Base-by-base conservation (phyloP, 2,797 vertebrate genomes). In the Cossypha heuglini region DNA sequence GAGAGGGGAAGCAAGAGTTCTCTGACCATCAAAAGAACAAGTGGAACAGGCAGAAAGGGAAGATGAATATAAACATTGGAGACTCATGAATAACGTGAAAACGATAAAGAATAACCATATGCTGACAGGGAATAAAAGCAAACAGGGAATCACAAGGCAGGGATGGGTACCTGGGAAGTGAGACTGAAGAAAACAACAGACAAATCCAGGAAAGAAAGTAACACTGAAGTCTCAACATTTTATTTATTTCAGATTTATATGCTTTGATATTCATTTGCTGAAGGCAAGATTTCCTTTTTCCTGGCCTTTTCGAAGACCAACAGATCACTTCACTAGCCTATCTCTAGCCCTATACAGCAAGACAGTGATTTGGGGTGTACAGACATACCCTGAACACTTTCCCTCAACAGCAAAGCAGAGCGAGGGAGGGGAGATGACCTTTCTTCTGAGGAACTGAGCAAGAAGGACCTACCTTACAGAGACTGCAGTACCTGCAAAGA, bases 241-340 rank as follows among this genome's bases (percentile, higher is more conserved):
- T 86, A 86, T 92, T 96, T 95, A 79, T 86, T 96, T 88, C 68
- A 83, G 72, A 94, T 95, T 74, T 91, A 87, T 62, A 16, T 7
- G 3, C 48, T 94, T 96, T 81, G 74, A 43, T 80, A 87, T 80
- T 86, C 54, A 91, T 88, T 72, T 51, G 20, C 69, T 61, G 94
- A 93, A 94, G 80, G 75, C 38, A 19, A 88, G 77, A 96, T 90
- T 80, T 91, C 62, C 72, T 52, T 82, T 72, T 59, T 51, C 74
- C 71, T n/a, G 61, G 45, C 58, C 67, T 93, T 89, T 83, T 80
- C 3, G 1, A 78, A 80, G 68, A 64, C 37, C 8, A 29, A 68
- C 61, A 77, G 48, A 66, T 68, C 74, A 52, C 49, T 63, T 66
- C 64, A n/a, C 64, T 38, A 54, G 87, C 68, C 59, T 85, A 74